Evolutionary conservation across 2,888 invertebrate species (phyloP), one percentile per base, ranked within the genome.

Genomic region (Hermodice carunculata): DNA sequence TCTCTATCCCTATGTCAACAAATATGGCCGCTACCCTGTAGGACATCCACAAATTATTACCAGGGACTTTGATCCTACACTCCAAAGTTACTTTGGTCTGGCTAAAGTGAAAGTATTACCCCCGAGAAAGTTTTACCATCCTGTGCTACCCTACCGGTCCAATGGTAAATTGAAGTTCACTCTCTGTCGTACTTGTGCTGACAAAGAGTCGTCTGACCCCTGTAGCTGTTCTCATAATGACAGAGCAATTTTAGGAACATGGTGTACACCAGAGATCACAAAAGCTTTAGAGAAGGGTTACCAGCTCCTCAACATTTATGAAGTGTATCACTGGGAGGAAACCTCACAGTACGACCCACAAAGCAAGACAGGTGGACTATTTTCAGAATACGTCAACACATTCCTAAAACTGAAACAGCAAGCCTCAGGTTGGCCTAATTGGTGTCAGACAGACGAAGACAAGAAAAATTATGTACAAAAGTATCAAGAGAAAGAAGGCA

Each of bases 261-360:
- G 79, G 82, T 78, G 83, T 17, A 73, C 76, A 1, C 79, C 78
- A 19, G 85, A 85, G 67, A 49, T 86, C 0, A 32, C 73, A 32
- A 78, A 76, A 65, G 85, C 84, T 6, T 31, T 81, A 0, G 34
- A 69, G 57, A 67, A 71, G 32, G 83, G 81, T 0, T 86, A 85
- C 58, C 59, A 64, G 49, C 69, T 84, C n/a, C 2, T 78, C 0
- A 67, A 81, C 48, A 72, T 83, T 8, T 67, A 71, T 44, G 82
- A 83, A 66, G 77, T 84, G 11, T 84, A 81, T 76, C 75, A 83
- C 58, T 85, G 81, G 54, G 46, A 76, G 29, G 61, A 74, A 24
- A 64, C 62, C 5, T 69, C 59, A 3, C 29, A 68, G 49, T 76
- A 74, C 49, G 68, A 76, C 34, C 51, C 53, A 8, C 19, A 43